Percentiles rank a stretch among this genome's conserved stretches.
These are phyloP conservation scores for Taenioides sp. DNA, from an alignment of 2,797 vertebrate species.

Conservation along the genomic window DNA sequence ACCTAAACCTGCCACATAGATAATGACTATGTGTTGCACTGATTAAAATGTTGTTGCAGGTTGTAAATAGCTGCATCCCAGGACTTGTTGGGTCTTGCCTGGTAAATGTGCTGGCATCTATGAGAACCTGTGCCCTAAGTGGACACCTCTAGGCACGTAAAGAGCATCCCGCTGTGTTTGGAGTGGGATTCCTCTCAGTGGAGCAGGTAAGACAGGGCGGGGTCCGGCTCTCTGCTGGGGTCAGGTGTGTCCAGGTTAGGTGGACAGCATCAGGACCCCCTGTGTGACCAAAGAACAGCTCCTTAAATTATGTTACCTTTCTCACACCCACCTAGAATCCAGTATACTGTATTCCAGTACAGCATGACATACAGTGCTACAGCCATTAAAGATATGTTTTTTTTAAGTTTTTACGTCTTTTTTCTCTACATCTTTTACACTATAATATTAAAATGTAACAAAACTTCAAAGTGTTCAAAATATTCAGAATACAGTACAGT, in stretches of 20 bases:
- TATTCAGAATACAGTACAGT: no score
- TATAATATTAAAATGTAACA: no score
- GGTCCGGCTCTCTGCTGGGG: slow-evolving; percentile 34
- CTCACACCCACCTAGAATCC: background rate
- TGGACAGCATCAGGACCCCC: slow-evolving; percentile 15
- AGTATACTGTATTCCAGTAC: no score
- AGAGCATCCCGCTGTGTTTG: slow-evolving; percentile 39
- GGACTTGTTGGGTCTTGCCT: slow-evolving; percentile 3
- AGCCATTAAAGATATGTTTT: no score
- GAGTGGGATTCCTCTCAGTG: slow-evolving; percentile 32
- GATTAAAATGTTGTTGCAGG: background rate
- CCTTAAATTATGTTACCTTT: background rate
- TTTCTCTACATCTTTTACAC: no score
- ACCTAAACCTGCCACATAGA: background rate
- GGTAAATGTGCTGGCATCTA: background rate
- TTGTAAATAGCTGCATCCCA: background rate
- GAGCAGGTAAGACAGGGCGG: slow-evolving; percentile 21
- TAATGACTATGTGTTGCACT: background rate
- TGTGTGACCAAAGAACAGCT: background rate
- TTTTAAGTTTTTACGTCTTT: no score
- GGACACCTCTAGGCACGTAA: slow-evolving; percentile 29
- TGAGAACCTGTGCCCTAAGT: slow-evolving; percentile 15
- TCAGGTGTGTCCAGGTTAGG: slow-evolving; percentile 49
- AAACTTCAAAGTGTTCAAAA: no score
- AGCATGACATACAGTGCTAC: no score